phyloP scores from a whole-genome alignment of 2,113 vertebrate species.

The Pterocles burchelli region DNA sequence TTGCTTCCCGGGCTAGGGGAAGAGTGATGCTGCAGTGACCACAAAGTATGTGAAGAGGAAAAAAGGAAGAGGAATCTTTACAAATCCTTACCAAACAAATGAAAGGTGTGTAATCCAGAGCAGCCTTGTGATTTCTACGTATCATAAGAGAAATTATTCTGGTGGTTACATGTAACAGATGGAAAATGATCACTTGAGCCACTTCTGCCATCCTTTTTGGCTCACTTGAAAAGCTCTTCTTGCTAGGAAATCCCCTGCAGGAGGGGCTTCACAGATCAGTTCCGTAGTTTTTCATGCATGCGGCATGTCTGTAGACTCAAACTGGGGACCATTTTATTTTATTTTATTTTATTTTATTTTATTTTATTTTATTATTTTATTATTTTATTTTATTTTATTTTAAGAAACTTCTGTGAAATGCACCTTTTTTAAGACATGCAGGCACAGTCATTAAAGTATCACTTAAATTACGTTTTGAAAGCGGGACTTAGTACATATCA shows the following conservation, averaged over 20 bases:
- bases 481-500: not conserved
- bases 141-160: not conserved
- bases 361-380: no score
- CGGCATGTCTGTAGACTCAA: not conserved
- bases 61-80: not conserved
- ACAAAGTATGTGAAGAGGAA: not conserved
- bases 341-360: no score
- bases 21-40: not conserved
- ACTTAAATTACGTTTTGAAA: not conserved
- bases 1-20: not conserved
- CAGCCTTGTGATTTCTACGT: not conserved
- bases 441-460: not conserved
- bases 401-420: not conserved
- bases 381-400: no score
- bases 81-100: not conserved
- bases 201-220: not conserved
- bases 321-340: not conserved
- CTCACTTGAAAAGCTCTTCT: not conserved
- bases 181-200: not conserved
- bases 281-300: not conserved
- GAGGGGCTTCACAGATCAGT: not conserved
- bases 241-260: not conserved
- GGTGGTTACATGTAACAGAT: not conserved
- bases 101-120: not conserved
- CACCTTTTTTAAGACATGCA: not conserved